phyloP scores from a whole-genome alignment of 35 echinoderm and acorn worm genomes.

The Apostichopus japonicus region DNA sequence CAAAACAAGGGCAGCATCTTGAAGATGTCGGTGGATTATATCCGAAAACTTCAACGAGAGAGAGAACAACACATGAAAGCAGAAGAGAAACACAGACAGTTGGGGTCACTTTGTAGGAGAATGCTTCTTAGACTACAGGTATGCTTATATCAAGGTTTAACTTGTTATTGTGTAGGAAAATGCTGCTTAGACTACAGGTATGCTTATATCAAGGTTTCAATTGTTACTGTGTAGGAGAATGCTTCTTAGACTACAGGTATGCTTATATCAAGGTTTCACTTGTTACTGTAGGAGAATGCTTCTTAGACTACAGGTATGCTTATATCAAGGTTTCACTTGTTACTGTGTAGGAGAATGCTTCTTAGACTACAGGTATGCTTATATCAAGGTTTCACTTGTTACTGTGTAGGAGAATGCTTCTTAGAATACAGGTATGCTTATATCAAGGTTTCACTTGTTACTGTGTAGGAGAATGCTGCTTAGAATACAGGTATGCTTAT shows the following conservation, averaged over 20 bases:
- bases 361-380: neutral
- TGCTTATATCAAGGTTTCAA: neutral
- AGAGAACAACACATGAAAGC: constrained; percentile 52
- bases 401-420: constrained; percentile 83
- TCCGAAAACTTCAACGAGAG: constrained; percentile 87
- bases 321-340: too few species aligned
- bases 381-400: neutral
- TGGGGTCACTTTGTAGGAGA: constrained; percentile 75
- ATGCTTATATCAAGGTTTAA: neutral
- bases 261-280: neutral
- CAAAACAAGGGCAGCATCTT: constrained; percentile 97
- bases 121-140: constrained; percentile 97
- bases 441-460: constrained; percentile 27
- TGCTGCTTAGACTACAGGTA: constrained; percentile 95
- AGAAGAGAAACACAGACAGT: constrained; percentile 71
- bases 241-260: neutral
- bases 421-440: constrained; percentile 85
- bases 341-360: neutral
- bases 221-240: neutral
- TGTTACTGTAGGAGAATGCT: neutral
- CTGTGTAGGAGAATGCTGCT: constrained; percentile 84
- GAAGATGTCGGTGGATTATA: constrained; percentile 96
- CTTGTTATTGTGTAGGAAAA: constrained; percentile 73
- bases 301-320: neutral
- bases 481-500: constrained; percentile 80